Percentiles rank a stretch among this genome's conserved stretches.
These are phyloP conservation scores for Peucedramus taeniatus DNA, from an alignment of 2,113 vertebrate species.

Conservation along the genomic window DNA sequence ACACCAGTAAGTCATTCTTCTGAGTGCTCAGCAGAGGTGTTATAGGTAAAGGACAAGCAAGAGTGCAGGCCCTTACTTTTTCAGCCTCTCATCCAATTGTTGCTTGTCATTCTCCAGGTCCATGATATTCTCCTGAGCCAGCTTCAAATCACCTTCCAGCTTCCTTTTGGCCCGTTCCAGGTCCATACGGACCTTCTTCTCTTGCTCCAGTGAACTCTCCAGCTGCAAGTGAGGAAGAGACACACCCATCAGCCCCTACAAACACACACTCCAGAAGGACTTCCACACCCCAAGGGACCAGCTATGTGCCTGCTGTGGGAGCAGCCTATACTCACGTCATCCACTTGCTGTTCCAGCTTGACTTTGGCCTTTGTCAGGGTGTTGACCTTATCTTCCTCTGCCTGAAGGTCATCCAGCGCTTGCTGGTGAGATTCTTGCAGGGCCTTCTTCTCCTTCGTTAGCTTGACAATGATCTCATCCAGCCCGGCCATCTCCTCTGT, in stretches of 20 bases:
- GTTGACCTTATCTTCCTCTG: constrained; percentile 94
- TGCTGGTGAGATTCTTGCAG: constrained; percentile 95
- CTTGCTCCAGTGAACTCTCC: constrained; percentile 79
- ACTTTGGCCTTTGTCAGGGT: constrained; percentile 85
- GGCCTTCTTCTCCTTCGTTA: constrained; percentile 92
- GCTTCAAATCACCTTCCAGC: constrained; percentile 77
- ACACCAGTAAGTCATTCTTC: background rate
- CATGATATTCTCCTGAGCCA: constrained; percentile 78
- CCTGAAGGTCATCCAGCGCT: constrained; percentile 90
- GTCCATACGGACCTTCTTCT: constrained; percentile 82
- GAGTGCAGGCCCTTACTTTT: constrained; percentile 28
- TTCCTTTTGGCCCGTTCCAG: constrained; percentile 78
- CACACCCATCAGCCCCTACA: background rate
- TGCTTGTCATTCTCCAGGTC: constrained; percentile 81
- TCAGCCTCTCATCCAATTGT: constrained; percentile 76
- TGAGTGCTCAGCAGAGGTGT: background rate
- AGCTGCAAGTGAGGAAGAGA: background rate
- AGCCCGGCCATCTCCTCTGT: constrained; percentile 92
- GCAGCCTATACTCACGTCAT: constrained; percentile 74
- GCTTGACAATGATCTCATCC: constrained; percentile 88
- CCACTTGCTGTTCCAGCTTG: constrained; percentile 93
- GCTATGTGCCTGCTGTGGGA: accelerated
- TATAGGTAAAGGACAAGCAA: background rate
- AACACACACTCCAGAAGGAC: background rate
- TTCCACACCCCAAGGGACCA: background rate